Conservation (phyloP, 2,888 invertebrate species). For the Teleiodes luculella region DNA sequence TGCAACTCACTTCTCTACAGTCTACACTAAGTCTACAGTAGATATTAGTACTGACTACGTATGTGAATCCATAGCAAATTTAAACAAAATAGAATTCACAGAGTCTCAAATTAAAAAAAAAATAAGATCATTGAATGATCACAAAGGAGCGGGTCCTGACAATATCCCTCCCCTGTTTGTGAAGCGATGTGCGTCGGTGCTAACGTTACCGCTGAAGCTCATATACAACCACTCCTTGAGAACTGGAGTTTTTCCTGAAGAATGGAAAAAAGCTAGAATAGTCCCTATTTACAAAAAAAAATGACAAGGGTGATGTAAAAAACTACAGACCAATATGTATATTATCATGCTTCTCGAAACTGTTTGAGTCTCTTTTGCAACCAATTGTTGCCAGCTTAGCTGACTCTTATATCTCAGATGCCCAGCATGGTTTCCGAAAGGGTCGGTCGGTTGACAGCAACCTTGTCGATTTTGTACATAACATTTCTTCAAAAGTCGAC, state of each 20-base stretch:
- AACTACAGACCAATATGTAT: not conserved
- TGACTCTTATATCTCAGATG: not conserved
- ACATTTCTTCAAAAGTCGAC: not conserved
- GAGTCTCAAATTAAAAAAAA: not conserved
- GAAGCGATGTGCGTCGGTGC: not conserved
- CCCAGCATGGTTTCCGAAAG: not conserved
- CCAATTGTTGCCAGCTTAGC: not conserved
- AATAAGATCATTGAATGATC: not conserved
- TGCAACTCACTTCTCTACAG: not conserved
- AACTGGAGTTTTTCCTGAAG: not conserved
- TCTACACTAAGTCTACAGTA: not conserved
- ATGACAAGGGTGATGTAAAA: not conserved
- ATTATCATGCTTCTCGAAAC: too few species aligned
- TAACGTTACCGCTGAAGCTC: not conserved
- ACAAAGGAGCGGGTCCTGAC: not conserved
- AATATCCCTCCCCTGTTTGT: conserved; percentile 1
- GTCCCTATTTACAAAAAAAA: not conserved
- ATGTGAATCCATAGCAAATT: too few species aligned
- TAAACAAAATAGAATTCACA: too few species aligned
- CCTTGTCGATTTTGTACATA: not conserved
- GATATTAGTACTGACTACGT: not conserved
- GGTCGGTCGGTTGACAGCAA: not conserved
- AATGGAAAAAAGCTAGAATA: conserved; percentile 4
- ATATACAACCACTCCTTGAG: not conserved
- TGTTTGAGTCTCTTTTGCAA: not conserved